phyloP scores from a whole-genome alignment of 2,113 vertebrate genomes.

The Dicaeum eximium region DNA sequence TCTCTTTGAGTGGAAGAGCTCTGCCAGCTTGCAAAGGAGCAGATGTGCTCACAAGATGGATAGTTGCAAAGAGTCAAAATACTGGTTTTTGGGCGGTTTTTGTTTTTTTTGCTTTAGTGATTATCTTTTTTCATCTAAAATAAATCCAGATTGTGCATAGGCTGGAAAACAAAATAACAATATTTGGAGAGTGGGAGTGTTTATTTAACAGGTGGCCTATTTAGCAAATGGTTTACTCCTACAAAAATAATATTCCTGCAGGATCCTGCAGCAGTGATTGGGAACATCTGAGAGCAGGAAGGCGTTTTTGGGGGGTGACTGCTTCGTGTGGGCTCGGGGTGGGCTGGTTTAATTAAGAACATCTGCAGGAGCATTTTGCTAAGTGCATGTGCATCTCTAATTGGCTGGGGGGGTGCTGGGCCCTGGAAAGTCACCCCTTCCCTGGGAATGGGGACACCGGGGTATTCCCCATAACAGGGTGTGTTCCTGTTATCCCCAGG shows the following conservation, averaged over 20 bases:
- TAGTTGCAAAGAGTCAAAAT: slow-evolving; percentile 34
- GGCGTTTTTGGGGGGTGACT: not conserved
- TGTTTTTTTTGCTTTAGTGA: not conserved
- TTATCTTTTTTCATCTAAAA: slow-evolving; percentile 48
- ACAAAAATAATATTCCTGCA: not conserved
- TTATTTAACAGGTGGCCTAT: slow-evolving; percentile 56
- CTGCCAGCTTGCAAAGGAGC: slow-evolving; percentile 33
- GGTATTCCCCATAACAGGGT: accelerated
- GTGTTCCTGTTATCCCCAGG: not conserved
- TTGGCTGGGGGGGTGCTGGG: not conserved
- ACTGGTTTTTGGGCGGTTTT: not conserved
- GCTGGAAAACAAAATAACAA: slow-evolving; percentile 49
- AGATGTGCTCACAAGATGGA: slow-evolving; percentile 57
- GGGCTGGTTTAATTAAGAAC: slow-evolving; percentile 14
- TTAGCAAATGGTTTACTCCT: slow-evolving; percentile 12
- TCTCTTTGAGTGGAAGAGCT: not conserved
- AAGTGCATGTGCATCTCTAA: not conserved
- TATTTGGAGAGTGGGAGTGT: slow-evolving; percentile 45
- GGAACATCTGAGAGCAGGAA: not conserved
- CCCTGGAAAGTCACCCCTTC: not conserved
- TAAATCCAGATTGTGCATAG: slow-evolving; percentile 55
- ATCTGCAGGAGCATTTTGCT: not conserved
- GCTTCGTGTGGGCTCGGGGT: not conserved
- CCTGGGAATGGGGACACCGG: not conserved
- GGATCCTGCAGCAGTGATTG: not conserved